Evolutionary conservation across 1,140 invertebrate species (phyloP), one percentile per base, ranked within the genome.

Genomic region (Dreissena rostriformis): DNA sequence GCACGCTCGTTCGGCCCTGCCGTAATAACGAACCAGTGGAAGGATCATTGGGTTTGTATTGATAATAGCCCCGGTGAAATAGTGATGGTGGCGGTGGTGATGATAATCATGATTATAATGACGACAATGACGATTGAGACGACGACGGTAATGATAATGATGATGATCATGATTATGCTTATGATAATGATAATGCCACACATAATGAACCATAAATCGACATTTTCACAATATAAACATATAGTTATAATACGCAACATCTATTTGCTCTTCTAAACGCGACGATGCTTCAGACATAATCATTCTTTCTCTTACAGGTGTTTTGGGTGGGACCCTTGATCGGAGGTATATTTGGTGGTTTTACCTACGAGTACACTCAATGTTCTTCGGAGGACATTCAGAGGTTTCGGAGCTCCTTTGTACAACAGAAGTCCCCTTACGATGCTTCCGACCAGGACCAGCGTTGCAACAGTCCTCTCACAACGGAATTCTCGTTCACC

Each of bases 21-120:
- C 22, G 87, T 91, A 4, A 95, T 98, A 1, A 95, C 95, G 86
- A 96, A 96, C 51, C 82, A 94, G 22, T 99, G 97, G 97, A 93
- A 94, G 17, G 65, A 91, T 53, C 88, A 91, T 61, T 98, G 97
- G 97, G 96, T 97, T 94, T 94, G 95, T 39, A 39, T 61, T 4
- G 12, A 61, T 19, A 39, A 39, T 39, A 39, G 39, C 39, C 8
- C 39, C 39, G 39, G 8, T 39, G n/a, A n/a, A n/a, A n/a, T n/a
- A n/a, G n/a, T n/a, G n/a, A n/a, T n/a, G n/a, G n/a, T n/a, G n/a
- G n/a, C n/a, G n/a, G n/a, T n/a, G n/a, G n/a, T n/a, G n/a, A n/a
- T 39, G 8, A 39, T 39, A 5, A 39, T 39, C 39, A 39, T 39
- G 2, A 39, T 39, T 2, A 39, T 39, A 5, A 39, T 39, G 39